Evolutionary conservation across 2,888 invertebrate genomes (phyloP).

Genomic region (Apamea monoglypha): DNA sequence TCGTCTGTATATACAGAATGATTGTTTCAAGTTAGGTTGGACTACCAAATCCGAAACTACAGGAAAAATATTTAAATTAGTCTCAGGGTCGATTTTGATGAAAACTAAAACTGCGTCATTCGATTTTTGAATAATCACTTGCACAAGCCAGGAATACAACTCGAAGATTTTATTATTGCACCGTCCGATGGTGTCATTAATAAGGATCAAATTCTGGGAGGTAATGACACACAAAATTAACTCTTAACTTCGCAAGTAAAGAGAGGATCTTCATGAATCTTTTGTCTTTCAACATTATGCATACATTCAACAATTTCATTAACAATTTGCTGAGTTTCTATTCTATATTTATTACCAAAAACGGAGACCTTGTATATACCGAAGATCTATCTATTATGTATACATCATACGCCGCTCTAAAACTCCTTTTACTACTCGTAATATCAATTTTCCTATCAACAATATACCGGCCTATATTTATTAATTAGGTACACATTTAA

Average conservation of each 20-base stretch:
- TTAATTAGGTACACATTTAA: background rate
- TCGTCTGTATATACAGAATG: too few relatives aligned
- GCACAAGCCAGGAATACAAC: too few relatives aligned
- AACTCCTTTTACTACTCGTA: background rate
- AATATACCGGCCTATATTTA: background rate
- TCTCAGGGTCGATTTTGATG: too few relatives aligned
- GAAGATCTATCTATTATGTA: background rate
- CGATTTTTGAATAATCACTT: too few relatives aligned
- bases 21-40: too few relatives aligned
- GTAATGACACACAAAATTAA: background rate
- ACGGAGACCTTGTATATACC: background rate
- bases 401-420: background rate
- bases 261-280: background rate
- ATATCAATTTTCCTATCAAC: background rate
- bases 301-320: background rate
- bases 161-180: too few relatives aligned
- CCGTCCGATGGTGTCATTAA: too few relatives aligned
- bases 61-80: too few relatives aligned
- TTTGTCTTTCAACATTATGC: background rate
- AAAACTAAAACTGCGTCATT: too few relatives aligned
- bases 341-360: background rate
- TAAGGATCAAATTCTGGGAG: too few relatives aligned
- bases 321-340: background rate
- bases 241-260: background rate
- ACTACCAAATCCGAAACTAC: too few relatives aligned